A percentile compares a stretch with the other conserved stretches of the same genome.
Evolutionary conservation across 2,797 vertebrate genomes (phyloP).

Genomic region (Dendrocincla tyrannina): DNA sequence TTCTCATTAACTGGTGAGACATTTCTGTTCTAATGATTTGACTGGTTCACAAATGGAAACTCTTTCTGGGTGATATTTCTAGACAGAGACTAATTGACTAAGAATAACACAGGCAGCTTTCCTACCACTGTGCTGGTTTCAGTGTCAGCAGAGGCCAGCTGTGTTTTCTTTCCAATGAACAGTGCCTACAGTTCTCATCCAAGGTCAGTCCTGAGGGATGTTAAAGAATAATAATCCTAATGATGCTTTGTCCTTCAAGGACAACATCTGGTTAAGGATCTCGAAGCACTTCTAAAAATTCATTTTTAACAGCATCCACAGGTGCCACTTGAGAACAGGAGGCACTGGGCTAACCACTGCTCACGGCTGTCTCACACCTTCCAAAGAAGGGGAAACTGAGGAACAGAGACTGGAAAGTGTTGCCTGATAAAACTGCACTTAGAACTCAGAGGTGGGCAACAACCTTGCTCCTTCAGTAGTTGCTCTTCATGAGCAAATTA

Average conservation of each 20-base stretch:
- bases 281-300: neutral
- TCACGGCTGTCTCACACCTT: neutral
- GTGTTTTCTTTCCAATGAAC: conserved; percentile 61
- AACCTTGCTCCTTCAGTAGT: neutral
- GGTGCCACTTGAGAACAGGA: neutral
- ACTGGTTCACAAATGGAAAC: conserved; percentile 11
- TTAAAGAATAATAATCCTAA: conserved; percentile 38
- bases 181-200: conserved; percentile 47
- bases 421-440: neutral
- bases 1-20: neutral
- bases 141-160: conserved; percentile 54
- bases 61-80: conserved; percentile 48
- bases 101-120: conserved; percentile 58
- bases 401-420: neutral
- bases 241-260: conserved; percentile 9
- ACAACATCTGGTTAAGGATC: neutral
- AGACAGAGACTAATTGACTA: conserved; percentile 53
- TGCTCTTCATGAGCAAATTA: neutral
- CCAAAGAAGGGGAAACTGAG: neutral
- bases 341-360: neutral
- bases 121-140: conserved; percentile 23
- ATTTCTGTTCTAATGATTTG: conserved; percentile 35
- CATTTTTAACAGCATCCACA: neutral
- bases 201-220: conserved; percentile 20
- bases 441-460: neutral